Base-by-base conservation (phyloP, 1,140 invertebrate genomes). In the Patella vulgata region DNA sequence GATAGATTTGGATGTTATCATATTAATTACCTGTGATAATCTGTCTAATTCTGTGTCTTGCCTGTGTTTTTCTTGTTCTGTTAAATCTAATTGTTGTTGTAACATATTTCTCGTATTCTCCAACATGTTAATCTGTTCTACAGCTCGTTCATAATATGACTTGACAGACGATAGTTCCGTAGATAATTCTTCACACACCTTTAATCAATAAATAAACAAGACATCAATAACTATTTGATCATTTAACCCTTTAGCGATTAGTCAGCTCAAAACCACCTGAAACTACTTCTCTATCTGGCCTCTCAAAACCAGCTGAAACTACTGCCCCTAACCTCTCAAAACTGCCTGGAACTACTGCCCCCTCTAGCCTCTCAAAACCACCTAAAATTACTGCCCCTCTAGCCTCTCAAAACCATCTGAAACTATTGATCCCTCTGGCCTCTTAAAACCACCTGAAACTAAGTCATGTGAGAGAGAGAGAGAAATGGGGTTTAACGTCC, bases 81-180 rank as follows among this genome's bases (percentile, higher is more conserved):
- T 40, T 5, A 77, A 54, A 11, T 79, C 71, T 14, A 67, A 53
- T 43, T 79, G 74, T 55, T 79, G 74, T 51, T 68, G 59, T 9
- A 61, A 58, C 0, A 73, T 40, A n/a, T 71, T 63, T 43, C 71
- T 78, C 19, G 62, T 66, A 36, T 63, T 76, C 53, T 79, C 77
- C 47, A 77, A 42, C 12, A 61, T 43, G 57, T 66, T 68, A 27
- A 81, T 68, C 47, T 78, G 74, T 59, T 81, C 75, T 43, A 79
- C 44, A 0, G 74, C 72, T 23, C 71, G 53, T 44, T 81, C 77
- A 52, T 79, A 81, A 31, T 65, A 78, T 3, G 68, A 70, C 48
- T 73, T 70, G 0, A 77, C 66, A 36, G 74, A 72, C 0, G 71
- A 33, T 36, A 80, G 47, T 47, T 80, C 75, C 47, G 70, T 59